Conservation (phyloP, 2,113 vertebrate genomes). For the Daubentonia madagascariensis region DNA sequence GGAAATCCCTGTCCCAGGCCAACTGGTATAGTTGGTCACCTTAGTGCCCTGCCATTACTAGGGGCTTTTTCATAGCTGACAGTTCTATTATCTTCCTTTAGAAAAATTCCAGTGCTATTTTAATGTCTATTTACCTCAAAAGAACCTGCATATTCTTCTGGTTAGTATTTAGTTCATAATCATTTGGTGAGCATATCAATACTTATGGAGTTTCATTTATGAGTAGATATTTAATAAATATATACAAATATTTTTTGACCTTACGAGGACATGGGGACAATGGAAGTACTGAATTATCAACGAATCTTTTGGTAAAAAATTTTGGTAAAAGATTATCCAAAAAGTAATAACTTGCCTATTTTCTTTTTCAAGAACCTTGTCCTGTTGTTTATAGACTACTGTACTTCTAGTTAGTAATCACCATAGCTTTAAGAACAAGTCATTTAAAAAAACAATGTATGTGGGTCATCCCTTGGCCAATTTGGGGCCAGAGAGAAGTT, state of each 20-base stretch:
- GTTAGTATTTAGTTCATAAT: conserved; percentile 19
- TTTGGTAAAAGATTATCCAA: neutral
- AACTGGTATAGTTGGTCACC: neutral
- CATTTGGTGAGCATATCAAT: neutral
- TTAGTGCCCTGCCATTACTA: neutral
- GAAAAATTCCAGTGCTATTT: conserved; percentile 34
- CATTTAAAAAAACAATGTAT: conserved; percentile 64
- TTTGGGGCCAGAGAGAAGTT: conserved; percentile 43
- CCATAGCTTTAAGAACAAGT: conserved; percentile 46
- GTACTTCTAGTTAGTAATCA: conserved; percentile 45
- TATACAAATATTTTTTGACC: neutral
- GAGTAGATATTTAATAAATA: neutral
- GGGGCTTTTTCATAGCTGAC: neutral
- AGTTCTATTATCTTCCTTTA: neutral
- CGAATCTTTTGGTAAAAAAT: neutral
- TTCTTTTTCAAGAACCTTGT: neutral
- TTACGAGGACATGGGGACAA: neutral
- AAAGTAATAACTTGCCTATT: conserved; percentile 6
- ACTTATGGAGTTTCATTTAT: conserved; percentile 21
- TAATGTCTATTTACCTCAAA: conserved; percentile 2
- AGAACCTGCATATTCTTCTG: conserved; percentile 14
- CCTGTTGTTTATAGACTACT: conserved; percentile 53
- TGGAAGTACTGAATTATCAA: neutral
- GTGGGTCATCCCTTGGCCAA: conserved; percentile 65
- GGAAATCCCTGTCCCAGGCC: neutral